Evolutionary conservation across 2,113 vertebrate genomes (phyloP), one percentile per base, ranked within the genome.

Genomic region (Takifugu flavidus): DNA sequence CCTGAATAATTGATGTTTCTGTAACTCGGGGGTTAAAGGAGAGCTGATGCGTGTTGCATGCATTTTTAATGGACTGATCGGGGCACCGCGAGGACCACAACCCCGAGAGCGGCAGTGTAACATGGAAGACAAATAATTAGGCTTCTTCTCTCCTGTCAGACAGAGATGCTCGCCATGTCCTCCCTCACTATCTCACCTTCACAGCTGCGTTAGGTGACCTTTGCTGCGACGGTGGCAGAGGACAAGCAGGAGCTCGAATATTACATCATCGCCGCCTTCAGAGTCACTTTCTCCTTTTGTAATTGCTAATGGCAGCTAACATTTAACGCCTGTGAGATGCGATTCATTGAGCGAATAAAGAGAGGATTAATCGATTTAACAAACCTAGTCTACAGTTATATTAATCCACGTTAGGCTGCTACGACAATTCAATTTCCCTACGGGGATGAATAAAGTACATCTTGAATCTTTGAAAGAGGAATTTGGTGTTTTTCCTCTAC

Each of bases 1-100:
- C 62, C 65, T 92, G 85, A 92, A 91, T 92, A 88, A 91, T 90
- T 88, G 57, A 91, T 89, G 79, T 49, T 63, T 80, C 84, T 84
- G 71, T 80, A 78, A 49, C 51, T 56, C 26, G 13, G 64, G 70
- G 72, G 84, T 70, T 78, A 56, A 75, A 84, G 87, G 83, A 63
- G 74, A 69, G 77, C 59, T 45, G 49, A 64, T 72, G 83, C 73
- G 78, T 79, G 65, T 61, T 43, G 70, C 62, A 78, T 88, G 77
- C 70, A 86, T 88, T 78, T 89, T 84, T 83, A 78, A 87, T 83
- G 63, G 31, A 69, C n/a, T 81, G 82, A 87, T 82, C 74, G 66
- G 39, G 59, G 62, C 61, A 56, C 64, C 61, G 50, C 25, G 52
- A 75, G 29, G 43, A 68, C 20, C 53, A 68, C 13, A 62, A 53